phyloP scores from a whole-genome alignment of 2,888 invertebrate species.

The Pasiphila rectangulata region DNA sequence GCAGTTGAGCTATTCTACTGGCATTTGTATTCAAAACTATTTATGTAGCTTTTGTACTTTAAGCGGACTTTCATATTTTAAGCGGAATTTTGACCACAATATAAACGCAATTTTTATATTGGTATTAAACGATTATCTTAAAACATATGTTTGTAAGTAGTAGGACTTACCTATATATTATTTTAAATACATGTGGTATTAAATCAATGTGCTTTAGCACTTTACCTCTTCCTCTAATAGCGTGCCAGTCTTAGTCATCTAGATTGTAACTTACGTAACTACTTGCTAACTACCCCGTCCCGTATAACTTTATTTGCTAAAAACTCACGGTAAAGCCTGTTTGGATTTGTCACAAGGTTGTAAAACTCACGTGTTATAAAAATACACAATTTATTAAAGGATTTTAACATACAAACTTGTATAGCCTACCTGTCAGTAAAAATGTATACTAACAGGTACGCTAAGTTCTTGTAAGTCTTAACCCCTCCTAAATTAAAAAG shows the following conservation, averaged over 20 bases:
- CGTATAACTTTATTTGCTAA: constrained; percentile 13
- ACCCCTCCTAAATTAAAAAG: constrained; percentile 10
- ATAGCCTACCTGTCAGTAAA: not conserved
- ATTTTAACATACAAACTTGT: not conserved
- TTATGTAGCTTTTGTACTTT: too few species aligned
- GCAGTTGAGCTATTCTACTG: not conserved
- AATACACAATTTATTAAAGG: not conserved
- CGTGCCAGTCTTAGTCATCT: constrained; percentile 1
- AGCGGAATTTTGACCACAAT: too few species aligned
- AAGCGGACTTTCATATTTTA: too few species aligned
- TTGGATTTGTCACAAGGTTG: not conserved
- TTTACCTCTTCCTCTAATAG: not conserved
- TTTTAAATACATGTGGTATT: not conserved
- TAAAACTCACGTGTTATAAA: not conserved
- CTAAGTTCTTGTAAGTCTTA: too few species aligned
- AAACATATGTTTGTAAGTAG: too few species aligned
- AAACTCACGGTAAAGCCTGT: not conserved
- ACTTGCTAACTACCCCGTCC: constrained; percentile 7
- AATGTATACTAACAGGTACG: too few species aligned
- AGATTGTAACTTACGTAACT: constrained; percentile 15
- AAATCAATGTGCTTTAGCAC: not conserved
- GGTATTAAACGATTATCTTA: too few species aligned
- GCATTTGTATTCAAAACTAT: too few species aligned
- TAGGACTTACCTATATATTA: not conserved
- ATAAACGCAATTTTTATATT: too few species aligned